Conservation (phyloP, 2,797 vertebrate genomes). For the Notamacropus eugenii region DNA sequence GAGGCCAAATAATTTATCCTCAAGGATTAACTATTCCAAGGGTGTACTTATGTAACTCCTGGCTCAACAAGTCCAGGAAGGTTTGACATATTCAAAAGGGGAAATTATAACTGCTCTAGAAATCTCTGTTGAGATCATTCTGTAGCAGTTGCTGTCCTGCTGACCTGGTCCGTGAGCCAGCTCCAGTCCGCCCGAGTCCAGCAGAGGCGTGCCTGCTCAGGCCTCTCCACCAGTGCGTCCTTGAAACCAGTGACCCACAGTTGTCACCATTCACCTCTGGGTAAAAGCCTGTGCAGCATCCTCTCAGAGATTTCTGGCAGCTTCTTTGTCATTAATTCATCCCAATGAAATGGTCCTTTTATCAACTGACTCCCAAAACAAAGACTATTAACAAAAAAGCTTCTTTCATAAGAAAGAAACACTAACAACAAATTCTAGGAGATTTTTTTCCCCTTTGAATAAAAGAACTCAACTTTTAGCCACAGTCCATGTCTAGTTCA, state of each 20-base stretch:
- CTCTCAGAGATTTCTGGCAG: slow-evolving; percentile 49
- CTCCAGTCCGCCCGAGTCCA: slow-evolving; percentile 51
- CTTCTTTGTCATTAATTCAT: slow-evolving; percentile 69
- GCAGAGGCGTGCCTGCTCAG: not conserved
- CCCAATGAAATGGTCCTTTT: slow-evolving; percentile 74
- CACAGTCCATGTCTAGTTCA: slow-evolving; percentile 18
- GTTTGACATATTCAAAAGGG: slow-evolving; percentile 6
- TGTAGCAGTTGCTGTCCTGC: slow-evolving; percentile 1
- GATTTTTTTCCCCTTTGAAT: not conserved
- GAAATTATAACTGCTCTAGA: not conserved
- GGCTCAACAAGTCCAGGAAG: not conserved
- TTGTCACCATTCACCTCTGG: slow-evolving; percentile 67
- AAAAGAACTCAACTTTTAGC: not conserved
- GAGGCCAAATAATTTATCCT: not conserved
- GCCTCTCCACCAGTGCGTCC: slow-evolving; percentile 43
- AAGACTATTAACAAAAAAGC: slow-evolving; percentile 71
- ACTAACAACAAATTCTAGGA: not conserved
- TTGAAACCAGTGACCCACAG: slow-evolving; percentile 24
- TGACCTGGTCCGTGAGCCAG: slow-evolving; percentile 23
- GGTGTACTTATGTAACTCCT: not conserved
- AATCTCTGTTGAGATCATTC: not conserved
- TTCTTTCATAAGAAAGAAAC: slow-evolving; percentile 67
- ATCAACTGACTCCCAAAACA: slow-evolving; percentile 71
- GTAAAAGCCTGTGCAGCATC: slow-evolving; percentile 47
- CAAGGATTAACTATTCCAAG: slow-evolving; percentile 13